phyloP scores from a whole-genome alignment of 2,797 vertebrate species.

The Octomys mimax region DNA sequence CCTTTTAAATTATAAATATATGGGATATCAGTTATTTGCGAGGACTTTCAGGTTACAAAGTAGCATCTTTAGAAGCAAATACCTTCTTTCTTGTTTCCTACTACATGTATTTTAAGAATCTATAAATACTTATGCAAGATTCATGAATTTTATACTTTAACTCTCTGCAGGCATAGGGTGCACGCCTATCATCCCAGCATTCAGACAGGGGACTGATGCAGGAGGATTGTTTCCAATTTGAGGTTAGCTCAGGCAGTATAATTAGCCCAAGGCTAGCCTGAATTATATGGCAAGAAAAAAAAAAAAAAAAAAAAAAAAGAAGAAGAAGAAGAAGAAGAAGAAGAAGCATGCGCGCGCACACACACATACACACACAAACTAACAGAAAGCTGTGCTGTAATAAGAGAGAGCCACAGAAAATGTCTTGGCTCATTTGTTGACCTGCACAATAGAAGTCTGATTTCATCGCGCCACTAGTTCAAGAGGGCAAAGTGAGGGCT shows the following conservation, averaged over 20 bases:
- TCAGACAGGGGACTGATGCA: background rate
- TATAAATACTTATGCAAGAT: background rate
- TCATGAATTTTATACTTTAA: conserved; percentile 9
- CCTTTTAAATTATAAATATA: background rate
- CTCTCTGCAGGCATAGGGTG: background rate
- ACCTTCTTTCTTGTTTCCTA: background rate
- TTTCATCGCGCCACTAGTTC: background rate
- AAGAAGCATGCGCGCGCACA: too few species aligned
- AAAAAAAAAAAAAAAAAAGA: too few species aligned
- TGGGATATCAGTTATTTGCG: background rate
- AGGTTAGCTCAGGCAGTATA: background rate
- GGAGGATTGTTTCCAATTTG: background rate
- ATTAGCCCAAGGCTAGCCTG: background rate
- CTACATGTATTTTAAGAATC: background rate
- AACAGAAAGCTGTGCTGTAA: conserved; percentile 38
- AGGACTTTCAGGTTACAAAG: background rate
- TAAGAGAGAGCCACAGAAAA: background rate
- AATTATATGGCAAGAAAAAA: background rate
- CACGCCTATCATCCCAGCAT: background rate
- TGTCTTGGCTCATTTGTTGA: background rate
- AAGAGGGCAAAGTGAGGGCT: background rate
- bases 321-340: too few species aligned
- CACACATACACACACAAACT: background rate
- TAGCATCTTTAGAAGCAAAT: background rate
- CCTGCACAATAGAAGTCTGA: background rate